Base-by-base conservation (phyloP, 37 sponge, comb jelly and placozoan genomes). In the Chondrosia reniformis region DNA sequence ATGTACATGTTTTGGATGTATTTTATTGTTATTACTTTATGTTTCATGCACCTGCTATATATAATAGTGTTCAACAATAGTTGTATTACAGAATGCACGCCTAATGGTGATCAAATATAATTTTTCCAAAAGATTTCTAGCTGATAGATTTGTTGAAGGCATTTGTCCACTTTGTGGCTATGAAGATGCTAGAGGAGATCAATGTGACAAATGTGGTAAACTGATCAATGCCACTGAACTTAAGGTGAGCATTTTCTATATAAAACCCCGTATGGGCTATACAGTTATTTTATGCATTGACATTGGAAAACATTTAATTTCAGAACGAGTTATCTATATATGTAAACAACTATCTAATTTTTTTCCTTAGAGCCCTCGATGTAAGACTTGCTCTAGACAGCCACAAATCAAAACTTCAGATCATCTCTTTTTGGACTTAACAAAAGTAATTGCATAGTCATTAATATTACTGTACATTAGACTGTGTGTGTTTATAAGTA, bases 61-160 rank as follows among this genome's bases (percentile, higher is more conserved):
- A n/a, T n/a, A n/a, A n/a, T n/a, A n/a, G n/a, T n/a, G n/a, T n/a
- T n/a, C n/a, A n/a, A n/a, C n/a, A n/a, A n/a, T n/a, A n/a, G n/a
- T n/a, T n/a, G n/a, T n/a, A n/a, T n/a, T n/a, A n/a, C n/a, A n/a
- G n/a, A n/a, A n/a, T n/a, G n/a, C n/a, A n/a, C n/a, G n/a, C n/a
- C n/a, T n/a, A n/a, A n/a, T n/a, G n/a, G 52, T 49, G 15, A 19
- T 49, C 52, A 49, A 49, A 15, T 19, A 49, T 49, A 10, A 19
- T 15, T 49, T 9, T 36, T 64, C 19, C 3, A 4, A 64, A 24
- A 80, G 86, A 74, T 93, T 93, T 69, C 63, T 93, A 38, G 94
- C 94, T 24, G 94, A 93, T 52, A 67, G 94, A 12, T 89, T 93
- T 86, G 89, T 93, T n/a, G 86, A 89, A 74, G 94, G 94, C 1